A percentile compares a stretch with the other conserved stretches of the same genome.
Evolutionary conservation across 2,797 vertebrate genomes (phyloP).

Genomic region (Steatocranus sp.): DNA sequence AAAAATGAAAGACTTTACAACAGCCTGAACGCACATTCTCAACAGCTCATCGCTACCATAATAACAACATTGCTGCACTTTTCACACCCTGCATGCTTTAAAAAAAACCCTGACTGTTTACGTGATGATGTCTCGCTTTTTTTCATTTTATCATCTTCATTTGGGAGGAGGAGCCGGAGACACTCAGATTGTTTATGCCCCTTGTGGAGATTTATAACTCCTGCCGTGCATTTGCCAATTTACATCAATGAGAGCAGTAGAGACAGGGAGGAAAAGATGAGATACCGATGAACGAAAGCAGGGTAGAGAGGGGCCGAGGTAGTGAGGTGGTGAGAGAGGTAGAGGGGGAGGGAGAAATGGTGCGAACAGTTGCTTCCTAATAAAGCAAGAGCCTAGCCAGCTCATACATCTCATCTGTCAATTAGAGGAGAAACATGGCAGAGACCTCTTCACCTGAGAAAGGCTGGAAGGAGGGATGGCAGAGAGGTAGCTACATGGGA

Average conservation of each 20-base stretch:
- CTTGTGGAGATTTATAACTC: conserved; percentile 36
- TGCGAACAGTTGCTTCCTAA: conserved; percentile 66
- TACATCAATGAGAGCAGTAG: conserved; percentile 41
- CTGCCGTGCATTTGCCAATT: conserved; percentile 31
- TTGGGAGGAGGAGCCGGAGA: neutral
- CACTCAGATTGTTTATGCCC: conserved; percentile 16
- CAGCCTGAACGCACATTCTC: neutral
- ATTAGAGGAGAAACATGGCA: conserved; percentile 66
- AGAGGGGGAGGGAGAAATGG: neutral
- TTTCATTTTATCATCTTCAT: conserved; percentile 7
- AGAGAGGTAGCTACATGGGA: conserved; percentile 15
- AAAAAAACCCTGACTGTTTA: neutral
- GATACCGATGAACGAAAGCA: conserved; percentile 36
- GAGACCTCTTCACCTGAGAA: conserved; percentile 72
- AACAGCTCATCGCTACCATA: neutral
- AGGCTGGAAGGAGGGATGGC: conserved; percentile 39
- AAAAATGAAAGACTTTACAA: neutral
- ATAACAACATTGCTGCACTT: conserved; percentile 5
- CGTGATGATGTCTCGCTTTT: neutral
- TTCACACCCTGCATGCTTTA: neutral
- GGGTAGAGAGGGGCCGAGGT: neutral
- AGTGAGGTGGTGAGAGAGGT: neutral
- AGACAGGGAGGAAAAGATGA: conserved; percentile 35
- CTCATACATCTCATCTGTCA: conserved; percentile 76
- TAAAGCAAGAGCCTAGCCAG: conserved; percentile 70